Percentiles rank a stretch among this genome's conserved stretches.
Evolutionary conservation across 2,888 invertebrate species (phyloP).

Genomic region (Blastobasis adustella): DNA sequence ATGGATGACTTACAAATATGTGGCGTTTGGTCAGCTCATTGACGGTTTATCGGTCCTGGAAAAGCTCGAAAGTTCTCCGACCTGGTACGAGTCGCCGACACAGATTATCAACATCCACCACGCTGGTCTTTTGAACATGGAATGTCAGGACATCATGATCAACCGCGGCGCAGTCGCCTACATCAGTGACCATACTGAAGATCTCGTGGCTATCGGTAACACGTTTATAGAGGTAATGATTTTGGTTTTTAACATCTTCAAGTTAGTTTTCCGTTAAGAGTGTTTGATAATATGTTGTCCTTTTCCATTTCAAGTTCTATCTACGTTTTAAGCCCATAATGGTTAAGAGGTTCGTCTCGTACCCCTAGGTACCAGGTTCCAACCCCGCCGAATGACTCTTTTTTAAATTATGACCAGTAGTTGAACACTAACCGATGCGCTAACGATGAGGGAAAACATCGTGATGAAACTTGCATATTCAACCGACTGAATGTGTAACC

Average conservation of each 20-base stretch:
- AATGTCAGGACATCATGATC: constrained; percentile 46
- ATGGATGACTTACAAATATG: constrained; percentile 83
- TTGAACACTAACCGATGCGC: no score
- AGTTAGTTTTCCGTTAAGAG: neutral
- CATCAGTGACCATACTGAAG: constrained; percentile 48
- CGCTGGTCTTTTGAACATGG: constrained; percentile 51
- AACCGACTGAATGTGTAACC: no score
- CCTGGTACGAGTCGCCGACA: constrained; percentile 77
- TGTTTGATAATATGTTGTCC: no score
- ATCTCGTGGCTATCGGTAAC: constrained; percentile 38
- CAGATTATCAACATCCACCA: constrained; percentile 34
- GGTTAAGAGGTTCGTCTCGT: no score
- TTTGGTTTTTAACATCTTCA: neutral
- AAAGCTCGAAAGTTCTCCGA: constrained; percentile 76
- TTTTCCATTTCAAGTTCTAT: no score
- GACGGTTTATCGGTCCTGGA: constrained; percentile 78
- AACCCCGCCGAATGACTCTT: no score
- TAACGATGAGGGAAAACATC: no score
- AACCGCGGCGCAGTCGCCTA: constrained; percentile 45
- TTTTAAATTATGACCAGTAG: no score
- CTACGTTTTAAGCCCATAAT: no score
- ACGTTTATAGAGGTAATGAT: constrained; percentile 36
- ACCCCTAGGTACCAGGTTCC: no score
- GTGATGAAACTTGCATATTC: no score
- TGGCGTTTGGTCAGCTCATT: constrained; percentile 83